Evolutionary conservation across 2,797 vertebrate genomes (phyloP).

Genomic region (Liparis tanakae): DNA sequence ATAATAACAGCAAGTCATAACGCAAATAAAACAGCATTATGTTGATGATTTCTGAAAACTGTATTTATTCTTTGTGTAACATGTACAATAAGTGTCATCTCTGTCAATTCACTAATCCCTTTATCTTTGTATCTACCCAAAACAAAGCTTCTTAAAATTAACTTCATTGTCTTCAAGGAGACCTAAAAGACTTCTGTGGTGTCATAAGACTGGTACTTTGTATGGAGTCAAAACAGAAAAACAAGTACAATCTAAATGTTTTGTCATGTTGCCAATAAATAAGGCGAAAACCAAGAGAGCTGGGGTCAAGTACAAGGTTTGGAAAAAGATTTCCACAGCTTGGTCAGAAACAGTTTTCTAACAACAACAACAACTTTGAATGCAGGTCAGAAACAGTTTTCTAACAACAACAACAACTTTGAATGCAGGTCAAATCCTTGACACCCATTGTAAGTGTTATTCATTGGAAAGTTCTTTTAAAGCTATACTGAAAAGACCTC

Average conservation of each 20-base stretch:
- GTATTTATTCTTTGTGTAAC: constrained; percentile 26
- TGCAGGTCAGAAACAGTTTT: constrained; percentile 2
- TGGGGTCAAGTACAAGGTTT: too few relatives aligned
- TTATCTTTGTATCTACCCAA: constrained; percentile 9
- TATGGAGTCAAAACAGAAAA: neutral
- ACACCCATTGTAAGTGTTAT: neutral
- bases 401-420: constrained; percentile 22
- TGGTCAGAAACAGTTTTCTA: constrained; percentile 1
- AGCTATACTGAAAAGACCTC: neutral
- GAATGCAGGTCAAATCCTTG: constrained; percentile 6
- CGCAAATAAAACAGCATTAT: constrained; percentile 52
- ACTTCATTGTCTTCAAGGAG: constrained; percentile 4
- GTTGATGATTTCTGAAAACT: constrained; percentile 43
- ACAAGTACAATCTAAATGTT: neutral
- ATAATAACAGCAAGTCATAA: constrained; percentile 58
- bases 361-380: constrained; percentile 17
- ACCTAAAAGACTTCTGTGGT: neutral
- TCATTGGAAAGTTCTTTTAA: neutral
- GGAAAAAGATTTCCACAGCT: too few relatives aligned
- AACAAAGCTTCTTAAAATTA: constrained; percentile 17
- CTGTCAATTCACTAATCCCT: constrained; percentile 15
- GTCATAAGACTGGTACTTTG: neutral
- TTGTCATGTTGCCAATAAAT: constrained; percentile 8
- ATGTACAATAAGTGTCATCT: constrained; percentile 21
- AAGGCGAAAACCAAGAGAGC: too few relatives aligned